A percentile compares a stretch with the other conserved stretches of the same genome.
Evolutionary conservation across 2,888 invertebrate species (phyloP).

Genomic region (Clanis bilineata): DNA sequence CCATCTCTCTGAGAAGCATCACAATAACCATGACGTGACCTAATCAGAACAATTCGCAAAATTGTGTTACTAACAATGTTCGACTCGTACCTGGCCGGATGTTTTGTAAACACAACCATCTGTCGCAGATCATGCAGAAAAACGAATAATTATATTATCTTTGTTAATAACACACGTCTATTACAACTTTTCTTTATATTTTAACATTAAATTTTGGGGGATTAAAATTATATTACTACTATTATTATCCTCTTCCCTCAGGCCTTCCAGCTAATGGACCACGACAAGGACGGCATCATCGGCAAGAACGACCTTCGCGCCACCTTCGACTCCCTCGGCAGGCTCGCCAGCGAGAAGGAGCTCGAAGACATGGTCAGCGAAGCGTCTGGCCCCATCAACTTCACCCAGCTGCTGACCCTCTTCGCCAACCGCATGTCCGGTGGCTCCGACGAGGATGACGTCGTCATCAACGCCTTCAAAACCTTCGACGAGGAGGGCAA

Average conservation of each 20-base stretch:
- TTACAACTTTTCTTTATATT: neutral
- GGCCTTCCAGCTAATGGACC: slow-evolving; percentile 98
- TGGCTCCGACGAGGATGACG: slow-evolving; percentile 95
- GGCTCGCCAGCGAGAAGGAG: slow-evolving; percentile 94
- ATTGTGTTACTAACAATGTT: slow-evolving; percentile 36
- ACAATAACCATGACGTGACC: slow-evolving; percentile 27
- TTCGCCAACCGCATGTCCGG: slow-evolving; percentile 96
- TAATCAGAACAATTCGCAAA: slow-evolving; percentile 26
- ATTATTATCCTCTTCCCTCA: slow-evolving; percentile 49
- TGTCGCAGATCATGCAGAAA: neutral
- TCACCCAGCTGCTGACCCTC: slow-evolving; percentile 95
- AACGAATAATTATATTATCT: neutral
- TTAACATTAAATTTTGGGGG: too few species aligned
- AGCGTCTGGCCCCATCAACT: slow-evolving; percentile 96
- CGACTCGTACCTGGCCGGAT: slow-evolving; percentile 48
- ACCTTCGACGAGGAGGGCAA: slow-evolving; percentile 94
- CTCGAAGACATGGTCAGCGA: slow-evolving; percentile 94
- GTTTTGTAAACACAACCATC: slow-evolving; percentile 54
- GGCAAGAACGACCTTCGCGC: slow-evolving; percentile 95
- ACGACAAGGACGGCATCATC: slow-evolving; percentile 96
- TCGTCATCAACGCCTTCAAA: slow-evolving; percentile 95
- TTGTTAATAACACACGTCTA: neutral
- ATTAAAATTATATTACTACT: neutral
- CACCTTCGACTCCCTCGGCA: slow-evolving; percentile 96
- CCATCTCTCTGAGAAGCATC: slow-evolving; percentile 19